Conservation (phyloP, 2,113 vertebrate genomes). For the Cygnus atratus region DNA sequence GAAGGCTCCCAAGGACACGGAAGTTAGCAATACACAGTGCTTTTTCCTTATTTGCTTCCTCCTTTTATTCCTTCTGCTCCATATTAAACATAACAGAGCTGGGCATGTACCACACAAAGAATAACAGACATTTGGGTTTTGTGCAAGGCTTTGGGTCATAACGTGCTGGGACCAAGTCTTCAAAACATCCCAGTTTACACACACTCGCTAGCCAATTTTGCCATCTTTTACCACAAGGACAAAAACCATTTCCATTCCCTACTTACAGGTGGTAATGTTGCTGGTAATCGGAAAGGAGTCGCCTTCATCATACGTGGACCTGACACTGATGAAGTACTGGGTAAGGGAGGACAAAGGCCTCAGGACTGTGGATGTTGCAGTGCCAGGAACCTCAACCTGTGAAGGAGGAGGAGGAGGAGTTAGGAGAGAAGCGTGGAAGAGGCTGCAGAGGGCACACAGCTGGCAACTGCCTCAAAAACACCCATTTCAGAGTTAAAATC, state of each 20-base stretch:
- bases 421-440: neutral
- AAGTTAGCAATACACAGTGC: neutral
- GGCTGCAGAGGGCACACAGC: rapidly evolving
- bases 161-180: neutral
- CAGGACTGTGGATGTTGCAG: slow-evolving; percentile 77
- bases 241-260: neutral
- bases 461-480: neutral
- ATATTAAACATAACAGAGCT: neutral
- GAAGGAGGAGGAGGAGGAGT: neutral
- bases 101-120: neutral
- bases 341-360: slow-evolving; percentile 88
- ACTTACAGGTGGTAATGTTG: slow-evolving; percentile 90
- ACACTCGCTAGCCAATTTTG: neutral
- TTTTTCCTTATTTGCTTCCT: neutral
- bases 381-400: slow-evolving; percentile 84
- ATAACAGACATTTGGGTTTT: neutral
- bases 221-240: neutral
- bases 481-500: neutral
- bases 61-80: neutral
- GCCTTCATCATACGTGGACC: slow-evolving; percentile 79
- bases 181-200: neutral
- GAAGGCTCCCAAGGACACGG: neutral
- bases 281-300: slow-evolving; percentile 83
- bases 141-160: neutral
- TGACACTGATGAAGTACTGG: slow-evolving; percentile 83